Percentiles rank a stretch among this genome's conserved stretches.
Conservation (phyloP, 1,140 invertebrate species). For the Bombus confusus region DNA sequence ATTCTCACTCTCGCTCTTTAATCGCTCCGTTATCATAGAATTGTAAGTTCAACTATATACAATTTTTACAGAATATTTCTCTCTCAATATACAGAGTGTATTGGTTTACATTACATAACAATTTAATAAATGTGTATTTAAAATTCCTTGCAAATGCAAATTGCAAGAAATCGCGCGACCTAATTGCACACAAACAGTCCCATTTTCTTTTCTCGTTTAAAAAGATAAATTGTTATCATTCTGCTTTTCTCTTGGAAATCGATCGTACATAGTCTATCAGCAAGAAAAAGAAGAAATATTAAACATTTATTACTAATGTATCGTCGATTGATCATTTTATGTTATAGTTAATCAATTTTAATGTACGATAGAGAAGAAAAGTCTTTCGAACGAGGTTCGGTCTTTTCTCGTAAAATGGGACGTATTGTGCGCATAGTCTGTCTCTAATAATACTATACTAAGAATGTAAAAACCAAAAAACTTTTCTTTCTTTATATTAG, state of each 20-base stretch:
- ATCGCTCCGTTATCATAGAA: slow-evolving; percentile 19
- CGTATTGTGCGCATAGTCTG: slow-evolving; percentile 60
- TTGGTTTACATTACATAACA: slow-evolving; percentile 54
- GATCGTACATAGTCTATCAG: slow-evolving; percentile 9
- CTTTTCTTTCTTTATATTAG: slow-evolving; percentile 53
- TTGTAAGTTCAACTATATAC: slow-evolving; percentile 58
- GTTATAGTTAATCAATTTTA: slow-evolving; percentile 5
- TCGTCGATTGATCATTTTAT: neutral
- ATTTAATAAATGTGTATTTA: slow-evolving; percentile 48
- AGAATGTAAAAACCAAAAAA: slow-evolving; percentile 74
- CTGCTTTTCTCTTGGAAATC: neutral
- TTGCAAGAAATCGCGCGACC: slow-evolving; percentile 27
- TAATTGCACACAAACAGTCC: slow-evolving; percentile 46
- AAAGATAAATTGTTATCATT: slow-evolving; percentile 10
- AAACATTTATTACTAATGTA: neutral
- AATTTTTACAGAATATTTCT: slow-evolving; percentile 65
- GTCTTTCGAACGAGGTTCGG: neutral
- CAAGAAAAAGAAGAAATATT: slow-evolving; percentile 2
- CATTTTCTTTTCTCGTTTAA: neutral
- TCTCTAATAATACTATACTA: slow-evolving; percentile 72
- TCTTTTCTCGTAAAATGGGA: slow-evolving; percentile 22
- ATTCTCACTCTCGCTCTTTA: neutral
- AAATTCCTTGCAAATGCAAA: slow-evolving; percentile 23
- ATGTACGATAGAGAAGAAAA: slow-evolving; percentile 30
- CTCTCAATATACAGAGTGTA: slow-evolving; percentile 54